phyloP scores from a whole-genome alignment of 2,797 vertebrate species.

The Pelodytes ibericus region DNA sequence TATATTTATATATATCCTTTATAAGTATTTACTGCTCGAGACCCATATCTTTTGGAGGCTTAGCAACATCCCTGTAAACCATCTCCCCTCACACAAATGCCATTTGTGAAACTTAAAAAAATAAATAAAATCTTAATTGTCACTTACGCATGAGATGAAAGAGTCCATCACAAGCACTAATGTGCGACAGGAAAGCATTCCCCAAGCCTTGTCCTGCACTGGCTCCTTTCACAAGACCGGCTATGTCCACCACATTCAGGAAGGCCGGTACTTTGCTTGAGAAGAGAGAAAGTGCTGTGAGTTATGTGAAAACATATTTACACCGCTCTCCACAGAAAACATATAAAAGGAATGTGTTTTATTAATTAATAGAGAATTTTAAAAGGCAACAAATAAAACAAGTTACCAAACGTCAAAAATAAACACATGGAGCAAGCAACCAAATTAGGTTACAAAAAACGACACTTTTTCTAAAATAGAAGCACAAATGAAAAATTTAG shows the following conservation, averaged over 20 bases:
- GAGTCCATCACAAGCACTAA: conserved; percentile 94
- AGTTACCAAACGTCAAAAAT: too few species aligned
- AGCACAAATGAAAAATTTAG: too few species aligned
- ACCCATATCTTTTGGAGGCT: too few species aligned
- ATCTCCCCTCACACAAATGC: neutral
- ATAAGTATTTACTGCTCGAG: too few species aligned
- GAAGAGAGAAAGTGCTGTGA: conserved; percentile 60
- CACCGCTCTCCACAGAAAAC: neutral
- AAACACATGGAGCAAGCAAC: too few species aligned
- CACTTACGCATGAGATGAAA: conserved; percentile 97
- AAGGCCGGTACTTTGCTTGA: conserved; percentile 96
- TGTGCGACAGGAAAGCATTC: conserved; percentile 96
- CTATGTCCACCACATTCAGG: conserved; percentile 96
- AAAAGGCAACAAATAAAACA: too few species aligned
- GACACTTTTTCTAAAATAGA: too few species aligned
- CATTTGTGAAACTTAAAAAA: neutral
- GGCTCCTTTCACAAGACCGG: conserved; percentile 96
- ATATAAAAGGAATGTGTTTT: too few species aligned
- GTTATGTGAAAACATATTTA: neutral
- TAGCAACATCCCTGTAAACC: too few species aligned
- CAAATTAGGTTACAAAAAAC: too few species aligned
- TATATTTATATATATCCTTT: too few species aligned
- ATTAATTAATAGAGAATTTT: too few species aligned
- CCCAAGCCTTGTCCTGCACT: conserved; percentile 93
- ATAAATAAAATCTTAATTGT: conserved; percentile 27